These are phyloP conservation scores for Parasteatoda lunata DNA, from an alignment of 2,888 invertebrate species.

Conservation along the genomic window DNA sequence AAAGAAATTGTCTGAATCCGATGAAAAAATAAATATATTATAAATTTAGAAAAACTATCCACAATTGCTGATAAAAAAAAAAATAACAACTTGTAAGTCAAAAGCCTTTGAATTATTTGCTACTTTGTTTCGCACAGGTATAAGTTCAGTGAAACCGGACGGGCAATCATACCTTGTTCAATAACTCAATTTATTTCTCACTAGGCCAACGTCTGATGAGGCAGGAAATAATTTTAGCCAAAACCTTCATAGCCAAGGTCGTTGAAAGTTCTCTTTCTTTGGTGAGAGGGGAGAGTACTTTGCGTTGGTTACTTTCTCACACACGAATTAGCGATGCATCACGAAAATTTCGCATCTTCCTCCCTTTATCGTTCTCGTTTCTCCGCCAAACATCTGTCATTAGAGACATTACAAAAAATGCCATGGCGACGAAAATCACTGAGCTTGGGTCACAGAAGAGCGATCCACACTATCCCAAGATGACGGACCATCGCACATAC, in stretches of 20 bases:
- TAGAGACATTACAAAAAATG: constrained; percentile 37
- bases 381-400: constrained; percentile 44
- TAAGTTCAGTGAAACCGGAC: too few species aligned
- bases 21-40: too few species aligned
- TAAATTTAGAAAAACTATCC: too few species aligned
- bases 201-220: not conserved
- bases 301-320: constrained; percentile 11
- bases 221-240: not conserved
- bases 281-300: not conserved
- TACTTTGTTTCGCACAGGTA: too few species aligned
- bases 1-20: too few species aligned
- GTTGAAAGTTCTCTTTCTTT: too few species aligned
- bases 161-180: not conserved
- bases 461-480: not conserved
- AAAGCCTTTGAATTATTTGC: too few species aligned
- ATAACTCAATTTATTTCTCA: not conserved
- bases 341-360: constrained; percentile 33
- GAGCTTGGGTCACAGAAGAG: constrained; percentile 11
- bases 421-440: constrained; percentile 17
- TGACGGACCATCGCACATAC: constrained; percentile 55
- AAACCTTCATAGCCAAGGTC: not conserved
- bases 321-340: constrained; percentile 51
- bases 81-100: too few species aligned
- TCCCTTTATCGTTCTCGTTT: constrained; percentile 29
- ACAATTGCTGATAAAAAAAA: too few species aligned